These are phyloP conservation scores for Herpailurus yagouaroundi DNA, from an alignment of 2,113 vertebrate species.

Conservation along the genomic window DNA sequence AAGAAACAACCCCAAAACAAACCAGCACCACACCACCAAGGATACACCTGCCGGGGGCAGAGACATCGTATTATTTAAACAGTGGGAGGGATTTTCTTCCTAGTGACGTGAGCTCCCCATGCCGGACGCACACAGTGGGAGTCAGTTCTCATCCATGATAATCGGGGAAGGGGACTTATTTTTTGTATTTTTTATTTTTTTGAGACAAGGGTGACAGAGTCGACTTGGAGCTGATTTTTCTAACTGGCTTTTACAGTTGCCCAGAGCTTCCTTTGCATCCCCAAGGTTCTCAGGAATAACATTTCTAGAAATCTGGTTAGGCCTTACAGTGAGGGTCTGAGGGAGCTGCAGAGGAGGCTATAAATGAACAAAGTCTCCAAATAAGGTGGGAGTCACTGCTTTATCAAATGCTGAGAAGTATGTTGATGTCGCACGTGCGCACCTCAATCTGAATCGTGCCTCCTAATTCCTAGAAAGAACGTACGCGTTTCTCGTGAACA, in stretches of 20 bases:
- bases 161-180: not conserved
- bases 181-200: not conserved
- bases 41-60: not conserved
- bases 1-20: not conserved
- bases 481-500: slow-evolving; percentile 84
- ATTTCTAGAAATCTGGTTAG: not conserved
- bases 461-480: slow-evolving; percentile 79
- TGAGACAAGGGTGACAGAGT: not conserved
- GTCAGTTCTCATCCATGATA: not conserved
- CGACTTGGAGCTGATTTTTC: not conserved
- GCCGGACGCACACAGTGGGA: rapidly evolving
- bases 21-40: not conserved
- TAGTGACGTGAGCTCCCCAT: too few relatives aligned
- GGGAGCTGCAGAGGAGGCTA: not conserved
- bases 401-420: not conserved
- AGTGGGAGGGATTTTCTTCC: not conserved
- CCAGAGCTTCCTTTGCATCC: not conserved
- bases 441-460: slow-evolving; percentile 1
- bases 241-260: not conserved
- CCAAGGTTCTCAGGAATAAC: not conserved
- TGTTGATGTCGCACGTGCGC: not conserved
- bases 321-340: not conserved
- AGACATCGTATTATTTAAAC: not conserved
- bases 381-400: not conserved
- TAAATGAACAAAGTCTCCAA: not conserved